Conservation (phyloP, 2,113 vertebrate genomes). For the Cyphomyrus plagiostoma region DNA sequence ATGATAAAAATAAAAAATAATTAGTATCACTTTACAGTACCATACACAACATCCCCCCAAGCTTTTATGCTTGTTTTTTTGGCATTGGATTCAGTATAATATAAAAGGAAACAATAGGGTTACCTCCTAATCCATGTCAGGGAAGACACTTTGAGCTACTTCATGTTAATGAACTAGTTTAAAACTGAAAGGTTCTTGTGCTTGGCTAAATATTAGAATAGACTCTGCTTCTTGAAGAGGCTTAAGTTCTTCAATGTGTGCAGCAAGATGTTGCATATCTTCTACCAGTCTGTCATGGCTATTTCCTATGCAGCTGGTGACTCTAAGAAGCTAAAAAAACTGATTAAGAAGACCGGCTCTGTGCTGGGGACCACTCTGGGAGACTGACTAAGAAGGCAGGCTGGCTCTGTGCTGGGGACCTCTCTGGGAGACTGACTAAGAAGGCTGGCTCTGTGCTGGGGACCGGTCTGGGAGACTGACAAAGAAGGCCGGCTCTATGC, state of each 20-base stretch:
- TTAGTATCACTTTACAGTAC: neutral
- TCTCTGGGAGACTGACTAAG: no score
- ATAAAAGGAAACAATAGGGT: neutral
- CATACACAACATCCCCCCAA: neutral
- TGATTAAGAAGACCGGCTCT: neutral
- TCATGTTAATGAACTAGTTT: neutral
- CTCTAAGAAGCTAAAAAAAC: neutral
- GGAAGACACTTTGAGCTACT: neutral
- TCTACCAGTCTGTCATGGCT: neutral
- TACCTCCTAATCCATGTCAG: neutral
- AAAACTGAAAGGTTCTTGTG: neutral
- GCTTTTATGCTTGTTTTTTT: neutral
- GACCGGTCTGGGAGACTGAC: no score
- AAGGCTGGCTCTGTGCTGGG: no score
- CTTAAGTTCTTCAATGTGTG: no score
- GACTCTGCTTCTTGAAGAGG: neutral
- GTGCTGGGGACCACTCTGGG: no score
- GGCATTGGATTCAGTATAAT: neutral
- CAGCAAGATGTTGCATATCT: no score
- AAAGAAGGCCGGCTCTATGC: no score
- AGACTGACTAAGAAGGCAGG: no score
- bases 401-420: no score
- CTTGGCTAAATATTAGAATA: neutral
- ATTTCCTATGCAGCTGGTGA: neutral
- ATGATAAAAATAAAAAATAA: neutral